phyloP scores from a whole-genome alignment of 2,113 vertebrate genomes.

The Datnioides undecimradiatus region DNA sequence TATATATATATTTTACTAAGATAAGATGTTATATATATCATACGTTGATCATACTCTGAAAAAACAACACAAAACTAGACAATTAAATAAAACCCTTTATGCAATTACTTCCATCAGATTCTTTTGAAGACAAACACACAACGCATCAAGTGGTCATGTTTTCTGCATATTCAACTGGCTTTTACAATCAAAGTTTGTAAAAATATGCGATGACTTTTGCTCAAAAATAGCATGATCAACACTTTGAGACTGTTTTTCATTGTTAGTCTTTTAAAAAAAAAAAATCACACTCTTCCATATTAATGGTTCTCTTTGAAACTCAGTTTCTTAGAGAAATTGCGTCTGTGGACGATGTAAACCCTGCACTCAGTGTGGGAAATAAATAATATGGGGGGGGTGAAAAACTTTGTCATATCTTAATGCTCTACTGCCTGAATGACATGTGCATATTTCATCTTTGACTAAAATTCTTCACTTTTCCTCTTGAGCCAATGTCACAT shows the following conservation, averaged over 20 bases:
- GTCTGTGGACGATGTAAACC: constrained; percentile 67
- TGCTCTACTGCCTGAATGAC: constrained; percentile 4
- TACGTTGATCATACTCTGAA: constrained; percentile 15
- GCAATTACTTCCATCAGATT: constrained; percentile 50
- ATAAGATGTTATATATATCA: no score
- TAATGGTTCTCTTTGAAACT: constrained; percentile 50
- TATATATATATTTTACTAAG: constrained; percentile 26
- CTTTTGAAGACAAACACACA: constrained; percentile 70
- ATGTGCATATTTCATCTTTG: constrained; percentile 44
- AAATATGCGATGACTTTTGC: constrained; percentile 55
- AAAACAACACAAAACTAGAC: constrained; percentile 24
- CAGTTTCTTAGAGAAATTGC: constrained; percentile 38
- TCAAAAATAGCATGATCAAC: constrained; percentile 52
- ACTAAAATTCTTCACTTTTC: constrained; percentile 58
- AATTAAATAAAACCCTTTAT: constrained; percentile 53
- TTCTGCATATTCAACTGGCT: constrained; percentile 62
- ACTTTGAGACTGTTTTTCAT: constrained; percentile 32
- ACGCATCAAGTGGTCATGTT: constrained; percentile 56
- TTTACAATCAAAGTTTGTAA: constrained; percentile 69
- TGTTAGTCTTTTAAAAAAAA: constrained; percentile 34
- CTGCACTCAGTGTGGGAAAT: constrained; percentile 67
- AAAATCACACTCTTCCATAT: constrained; percentile 38
- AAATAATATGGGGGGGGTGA: constrained; percentile 67
- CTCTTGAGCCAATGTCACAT: constrained; percentile 57
- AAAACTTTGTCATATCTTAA: neutral